Conservation (phyloP, 1,140 invertebrate species). For the Limonius californicus region DNA sequence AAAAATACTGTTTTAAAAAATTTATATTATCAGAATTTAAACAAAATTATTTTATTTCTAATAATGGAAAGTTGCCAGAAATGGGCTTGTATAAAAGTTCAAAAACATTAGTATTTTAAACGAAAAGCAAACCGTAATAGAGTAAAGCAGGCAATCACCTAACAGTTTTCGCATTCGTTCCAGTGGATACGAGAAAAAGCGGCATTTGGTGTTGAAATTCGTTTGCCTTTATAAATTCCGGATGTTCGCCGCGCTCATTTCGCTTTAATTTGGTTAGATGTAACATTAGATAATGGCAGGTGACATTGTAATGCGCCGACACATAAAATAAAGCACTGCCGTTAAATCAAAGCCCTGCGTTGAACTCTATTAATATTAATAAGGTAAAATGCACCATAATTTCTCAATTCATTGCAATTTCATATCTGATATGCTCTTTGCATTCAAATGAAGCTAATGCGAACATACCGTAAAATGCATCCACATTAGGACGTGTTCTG, state of each 20-base stretch:
- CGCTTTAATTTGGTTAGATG: neutral
- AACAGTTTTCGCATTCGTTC: too few species aligned
- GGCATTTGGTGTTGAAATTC: neutral
- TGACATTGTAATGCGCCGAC: neutral
- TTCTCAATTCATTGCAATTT: slow-evolving; percentile 13
- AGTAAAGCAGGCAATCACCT: too few species aligned
- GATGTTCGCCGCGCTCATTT: neutral
- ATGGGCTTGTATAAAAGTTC: too few species aligned
- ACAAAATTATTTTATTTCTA: too few species aligned
- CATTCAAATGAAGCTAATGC: neutral
- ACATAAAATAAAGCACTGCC: neutral
- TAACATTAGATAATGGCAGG: neutral
- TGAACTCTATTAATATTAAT: slow-evolving; percentile 14
- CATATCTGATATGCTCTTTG: slow-evolving; percentile 5
- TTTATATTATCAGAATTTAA: too few species aligned
- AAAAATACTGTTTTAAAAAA: too few species aligned
- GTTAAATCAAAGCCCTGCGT: slow-evolving; percentile 4
- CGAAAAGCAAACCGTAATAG: too few species aligned
- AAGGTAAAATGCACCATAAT: slow-evolving; percentile 8
- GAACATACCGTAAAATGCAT: neutral
- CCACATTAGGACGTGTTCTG: slow-evolving; percentile 5
- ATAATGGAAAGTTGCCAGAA: too few species aligned
- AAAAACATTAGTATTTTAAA: too few species aligned
- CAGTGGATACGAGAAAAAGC: too few species aligned
- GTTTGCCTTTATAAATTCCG: neutral